Evolutionary conservation across 2,113 vertebrate species (phyloP), one percentile per base, ranked within the genome.

Genomic region (Macquaria australasica): DNA sequence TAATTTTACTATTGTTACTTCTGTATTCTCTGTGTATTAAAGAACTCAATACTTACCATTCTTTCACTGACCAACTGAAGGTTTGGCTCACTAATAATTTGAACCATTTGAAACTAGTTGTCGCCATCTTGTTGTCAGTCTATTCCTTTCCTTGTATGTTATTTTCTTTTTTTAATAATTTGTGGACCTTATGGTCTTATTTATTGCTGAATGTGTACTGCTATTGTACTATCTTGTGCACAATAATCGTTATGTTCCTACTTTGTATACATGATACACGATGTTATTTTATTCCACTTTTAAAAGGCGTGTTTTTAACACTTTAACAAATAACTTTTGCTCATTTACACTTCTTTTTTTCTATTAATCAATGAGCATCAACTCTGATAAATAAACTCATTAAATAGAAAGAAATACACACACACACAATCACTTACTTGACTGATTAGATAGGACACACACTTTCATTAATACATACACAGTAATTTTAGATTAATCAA

Each of bases 401-500:
- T 34, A 34, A 63, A 77, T 6, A 41, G 4, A 53, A 60, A 51
- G 8, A 86, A 67, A 87, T 51, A 63, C 60, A 28, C 45, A 56
- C n/a, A 48, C 37, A 69, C 28, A 31, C 28, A 58, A 67, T 48
- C 48, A 6, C 25, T 55, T 11, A 23, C 50, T 71, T 21, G 43
- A 21, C 71, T 69, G 50, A 83, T 63, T 37, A 41, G 37, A 64
- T 48, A 10, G 43, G n/a, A 31, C 16, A 28, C 60, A 37, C 15
- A 15, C 34, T 25, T n/a, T 39, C 10, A 68, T 21, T 18, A 63
- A 74, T 25, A 20, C 56, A 73, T 51, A 39, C 63, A 75, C 63
- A 76, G 45, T 28, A 70, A 37, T 41, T 76, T 50, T 73, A 39
- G 79, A 82, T 39, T 82, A 69, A 76, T 66, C 45, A 62, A 23